Base-by-base conservation (phyloP, 2,888 invertebrate species). In the Dusona sp. region DNA sequence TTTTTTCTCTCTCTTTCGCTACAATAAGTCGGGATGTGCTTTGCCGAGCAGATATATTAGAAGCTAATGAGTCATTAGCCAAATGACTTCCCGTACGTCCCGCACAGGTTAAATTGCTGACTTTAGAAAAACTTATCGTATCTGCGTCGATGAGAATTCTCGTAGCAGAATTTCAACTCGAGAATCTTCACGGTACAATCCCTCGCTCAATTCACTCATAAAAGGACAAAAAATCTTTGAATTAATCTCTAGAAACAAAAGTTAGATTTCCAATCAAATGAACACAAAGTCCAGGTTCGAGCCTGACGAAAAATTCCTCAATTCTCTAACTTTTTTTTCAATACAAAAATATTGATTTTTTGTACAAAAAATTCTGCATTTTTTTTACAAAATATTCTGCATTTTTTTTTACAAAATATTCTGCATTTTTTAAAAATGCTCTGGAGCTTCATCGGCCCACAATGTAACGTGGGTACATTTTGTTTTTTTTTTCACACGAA, bases 1-100 rank as follows among this genome's bases (percentile, higher is more conserved):
- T 74, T 51, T 65, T 33, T 19, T 42, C 70, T 38, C 45, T 48
- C 42, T 70, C 74, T 19, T 64, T 75, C 48, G 48, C 22, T n/a
- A 68, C 29, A 42, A n/a, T n/a, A 81, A 81, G 82, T 57, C 54
- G 45, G 42, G 8, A 29, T n/a, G 6, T 29, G 38, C 38, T 78
- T 74, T 68, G 68, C 45, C 65, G 72, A 73, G 68, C 65, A 74
- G 72, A 78, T 73, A 78, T 36, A 68, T 77, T 61, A 80, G 79
- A 78, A 77, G 79, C 51, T 78, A 83, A 80, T 85, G 82, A 85
- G 68, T 85, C 85, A 79, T 83, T 83, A 85, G 70, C 70, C 54
- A 65, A 75, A 72, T 42, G 64, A 48, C 51, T 75, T 70, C 42
- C 22, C n/a, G 4, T 61, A 2, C 38, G 42, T 67, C 57, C 42